Evolutionary conservation across 2,113 vertebrate species (phyloP), one percentile per base, ranked within the genome.

Genomic region (Panthera leo): DNA sequence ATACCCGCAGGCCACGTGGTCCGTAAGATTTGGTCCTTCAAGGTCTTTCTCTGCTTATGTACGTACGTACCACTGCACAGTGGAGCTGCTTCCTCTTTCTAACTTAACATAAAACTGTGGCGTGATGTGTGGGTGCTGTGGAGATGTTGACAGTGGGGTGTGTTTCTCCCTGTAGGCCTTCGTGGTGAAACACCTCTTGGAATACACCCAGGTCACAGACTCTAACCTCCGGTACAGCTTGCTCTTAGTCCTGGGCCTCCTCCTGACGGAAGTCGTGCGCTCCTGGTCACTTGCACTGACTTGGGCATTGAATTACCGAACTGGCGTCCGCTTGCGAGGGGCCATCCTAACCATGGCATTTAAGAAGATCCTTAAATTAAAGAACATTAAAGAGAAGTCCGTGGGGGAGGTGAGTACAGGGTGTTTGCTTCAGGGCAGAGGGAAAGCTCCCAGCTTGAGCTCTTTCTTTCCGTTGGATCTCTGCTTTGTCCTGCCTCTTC

Each of bases 291-390:
- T 99, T 70, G 99, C 99, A 0, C 98, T 99, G 92, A 99, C 99
- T 58, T 99, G 99, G 99, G 99, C 99, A 4, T 98, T 99, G 98
- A 99, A 99, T 98, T 99, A 99, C 97, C 99, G 99, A 91, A 99
- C 99, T 2, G 99, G 99, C 61, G 98, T 99, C 68, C 99, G 99
- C 68, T 99, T 99, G 97, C 99, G 99, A 31, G 99, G 99, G 65
- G 99, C 99, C 96, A 96, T 99, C 98, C 98, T 99, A 65, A 99
- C 99, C 25, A 99, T 99, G 99, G 99, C 99, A 0, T 99, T 99
- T 98, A 99, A 99, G 98, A 99, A 99, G 99, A 99, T 99, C 76
- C 99, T 99, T 7, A 99, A 99, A 76, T 98, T 99, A 71, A 99
- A 99, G 98, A 99, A 99, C 70, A 98, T 99, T 93, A 99, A 99